Conservation (phyloP, 2,888 invertebrate species). For the Dryobota labecula region DNA sequence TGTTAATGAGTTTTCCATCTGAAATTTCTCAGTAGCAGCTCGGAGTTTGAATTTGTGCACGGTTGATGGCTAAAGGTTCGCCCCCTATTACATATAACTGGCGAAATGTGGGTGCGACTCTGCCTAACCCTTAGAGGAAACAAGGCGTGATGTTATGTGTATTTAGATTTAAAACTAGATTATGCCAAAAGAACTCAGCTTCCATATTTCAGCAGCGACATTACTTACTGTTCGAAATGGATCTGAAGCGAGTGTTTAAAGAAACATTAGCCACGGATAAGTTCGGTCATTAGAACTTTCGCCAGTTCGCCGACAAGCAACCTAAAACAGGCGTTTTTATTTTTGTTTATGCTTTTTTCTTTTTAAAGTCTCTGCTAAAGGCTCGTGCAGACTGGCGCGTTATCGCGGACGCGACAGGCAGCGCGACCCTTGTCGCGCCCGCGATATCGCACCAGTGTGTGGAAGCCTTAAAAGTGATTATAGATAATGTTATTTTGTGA, state of each 20-base stretch:
- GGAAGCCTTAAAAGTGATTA: too few species aligned
- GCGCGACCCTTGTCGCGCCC: too few species aligned
- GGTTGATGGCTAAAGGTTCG: background rate
- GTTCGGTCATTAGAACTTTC: constrained; percentile 81
- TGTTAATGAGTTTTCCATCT: background rate
- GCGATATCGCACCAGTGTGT: too few species aligned
- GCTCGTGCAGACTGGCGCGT: too few species aligned
- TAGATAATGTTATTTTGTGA: background rate
- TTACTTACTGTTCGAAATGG: constrained; percentile 71
- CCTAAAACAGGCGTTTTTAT: constrained; percentile 23
- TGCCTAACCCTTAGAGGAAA: background rate
- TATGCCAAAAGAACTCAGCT: background rate
- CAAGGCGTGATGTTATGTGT: background rate
- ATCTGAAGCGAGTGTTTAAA: constrained; percentile 78
- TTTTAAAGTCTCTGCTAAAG: background rate
- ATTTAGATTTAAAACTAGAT: background rate
- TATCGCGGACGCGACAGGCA: too few species aligned
- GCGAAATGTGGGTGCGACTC: background rate
- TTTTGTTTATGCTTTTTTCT: background rate
- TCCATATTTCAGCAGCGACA: constrained; percentile 36
- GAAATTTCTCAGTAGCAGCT: background rate
- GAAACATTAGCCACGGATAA: constrained; percentile 80
- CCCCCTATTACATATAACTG: background rate
- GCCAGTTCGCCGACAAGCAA: constrained; percentile 56
- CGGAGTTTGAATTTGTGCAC: background rate